phyloP scores from a whole-genome alignment of 2,113 vertebrate species.

The Corythornis madagascariensis region DNA sequence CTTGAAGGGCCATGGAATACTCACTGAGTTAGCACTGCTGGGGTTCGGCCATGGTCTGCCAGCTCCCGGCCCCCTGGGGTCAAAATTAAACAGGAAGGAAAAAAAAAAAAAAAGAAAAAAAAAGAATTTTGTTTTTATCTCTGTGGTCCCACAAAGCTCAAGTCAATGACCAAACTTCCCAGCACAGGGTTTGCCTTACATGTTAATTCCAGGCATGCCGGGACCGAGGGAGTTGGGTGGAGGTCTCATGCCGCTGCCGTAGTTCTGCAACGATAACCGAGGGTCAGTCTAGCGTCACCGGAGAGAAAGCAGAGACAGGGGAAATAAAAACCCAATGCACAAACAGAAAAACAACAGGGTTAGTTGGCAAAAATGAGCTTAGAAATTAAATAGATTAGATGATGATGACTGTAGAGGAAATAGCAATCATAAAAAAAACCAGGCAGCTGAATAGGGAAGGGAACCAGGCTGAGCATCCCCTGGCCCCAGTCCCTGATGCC shows the following conservation, averaged over 20 bases:
- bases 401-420: neutral
- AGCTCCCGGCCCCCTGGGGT: slow-evolving; percentile 89
- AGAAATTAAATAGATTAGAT: neutral
- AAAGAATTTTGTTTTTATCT: neutral
- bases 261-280: slow-evolving; percentile 89
- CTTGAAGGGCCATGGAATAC: slow-evolving; percentile 47
- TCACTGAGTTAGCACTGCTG: slow-evolving; percentile 97
- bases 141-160: neutral
- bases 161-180: neutral
- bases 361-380: slow-evolving; percentile 57
- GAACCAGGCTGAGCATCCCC: neutral
- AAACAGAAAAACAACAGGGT: slow-evolving; percentile 49
- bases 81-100: neutral
- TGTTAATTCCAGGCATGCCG: slow-evolving; percentile 98
- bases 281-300: slow-evolving; percentile 77
- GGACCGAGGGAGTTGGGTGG: slow-evolving; percentile 97
- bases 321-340: slow-evolving; percentile 39
- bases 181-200: slow-evolving; percentile 75
- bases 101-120: neutral
- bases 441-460: neutral
- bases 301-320: slow-evolving; percentile 32
- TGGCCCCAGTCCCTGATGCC: neutral
- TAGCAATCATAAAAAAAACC: neutral
- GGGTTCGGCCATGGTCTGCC: slow-evolving; percentile 98
- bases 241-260: slow-evolving; percentile 97